Percentiles rank a stretch among this genome's conserved stretches.
Conservation (phyloP, 2,888 invertebrate species). For the Tillus elongatus region DNA sequence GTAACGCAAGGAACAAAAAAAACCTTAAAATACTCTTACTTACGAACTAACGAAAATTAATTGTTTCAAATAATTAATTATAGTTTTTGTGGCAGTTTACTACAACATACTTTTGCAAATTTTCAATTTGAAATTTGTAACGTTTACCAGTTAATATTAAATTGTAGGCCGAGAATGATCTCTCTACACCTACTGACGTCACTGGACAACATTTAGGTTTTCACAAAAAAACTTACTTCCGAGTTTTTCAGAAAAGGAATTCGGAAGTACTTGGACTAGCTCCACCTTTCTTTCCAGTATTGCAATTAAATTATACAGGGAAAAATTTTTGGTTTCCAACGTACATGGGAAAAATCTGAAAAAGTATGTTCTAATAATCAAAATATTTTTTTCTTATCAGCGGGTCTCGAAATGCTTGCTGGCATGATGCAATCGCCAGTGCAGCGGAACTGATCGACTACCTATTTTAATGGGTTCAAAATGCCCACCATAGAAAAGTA, state of each 20-base stretch:
- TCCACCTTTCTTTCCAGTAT: constrained; percentile 3
- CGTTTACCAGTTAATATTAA: constrained; percentile 1
- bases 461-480: no score
- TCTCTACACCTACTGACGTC: constrained; percentile 2
- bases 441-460: no score
- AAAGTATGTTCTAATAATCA: neutral
- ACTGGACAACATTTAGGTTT: neutral
- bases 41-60: no score
- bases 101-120: no score
- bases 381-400: neutral
- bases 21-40: no score
- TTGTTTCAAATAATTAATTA: no score
- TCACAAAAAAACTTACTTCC: neutral
- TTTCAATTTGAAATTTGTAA: neutral
- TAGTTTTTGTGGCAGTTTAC: no score
- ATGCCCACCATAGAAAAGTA: no score
- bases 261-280: neutral
- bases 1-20: no score
- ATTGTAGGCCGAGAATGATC: constrained; percentile 2
- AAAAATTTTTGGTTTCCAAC: constrained; percentile 1
- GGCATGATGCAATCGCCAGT: no score
- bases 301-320: neutral
- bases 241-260: neutral
- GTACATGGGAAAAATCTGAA: neutral
- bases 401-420: no score